phyloP scores from a whole-genome alignment of 1,140 invertebrate species.

The Helicoverpa zea region DNA sequence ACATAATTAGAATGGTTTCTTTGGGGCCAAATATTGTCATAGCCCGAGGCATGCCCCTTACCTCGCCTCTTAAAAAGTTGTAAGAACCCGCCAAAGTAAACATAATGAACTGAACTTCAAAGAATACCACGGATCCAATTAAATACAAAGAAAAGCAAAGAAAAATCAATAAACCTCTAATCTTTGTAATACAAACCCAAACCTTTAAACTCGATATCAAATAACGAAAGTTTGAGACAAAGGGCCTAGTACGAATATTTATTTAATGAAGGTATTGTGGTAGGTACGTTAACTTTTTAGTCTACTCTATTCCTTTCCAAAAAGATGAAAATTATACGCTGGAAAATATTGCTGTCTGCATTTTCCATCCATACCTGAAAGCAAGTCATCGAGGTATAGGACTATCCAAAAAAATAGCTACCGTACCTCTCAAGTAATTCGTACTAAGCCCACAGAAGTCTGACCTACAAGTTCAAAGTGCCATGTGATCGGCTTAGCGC shows the following conservation, averaged over 20 bases:
- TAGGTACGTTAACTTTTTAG: no score
- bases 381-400: no score
- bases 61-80: constrained; percentile 6
- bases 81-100: constrained; percentile 13
- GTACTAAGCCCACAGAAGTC: not conserved
- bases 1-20: constrained; percentile 1
- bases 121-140: not conserved
- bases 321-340: no score
- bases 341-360: no score
- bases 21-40: constrained; percentile 32
- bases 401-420: no score
- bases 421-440: no score
- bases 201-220: constrained; percentile 17
- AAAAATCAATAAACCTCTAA: constrained; percentile 36
- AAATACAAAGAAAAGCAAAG: not conserved
- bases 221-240: constrained; percentile 1
- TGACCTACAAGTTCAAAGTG: constrained; percentile 6
- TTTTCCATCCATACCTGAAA: no score
- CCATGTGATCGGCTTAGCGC: constrained; percentile 68
- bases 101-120: not conserved
- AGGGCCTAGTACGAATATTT: not conserved
- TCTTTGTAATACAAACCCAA: constrained; percentile 22
- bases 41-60: constrained; percentile 20
- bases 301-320: no score
- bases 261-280: no score